Evolutionary conservation across 2,888 invertebrate genomes (phyloP), one percentile per base, ranked within the genome.

Genomic region (Pseudeuparius sepicola): DNA sequence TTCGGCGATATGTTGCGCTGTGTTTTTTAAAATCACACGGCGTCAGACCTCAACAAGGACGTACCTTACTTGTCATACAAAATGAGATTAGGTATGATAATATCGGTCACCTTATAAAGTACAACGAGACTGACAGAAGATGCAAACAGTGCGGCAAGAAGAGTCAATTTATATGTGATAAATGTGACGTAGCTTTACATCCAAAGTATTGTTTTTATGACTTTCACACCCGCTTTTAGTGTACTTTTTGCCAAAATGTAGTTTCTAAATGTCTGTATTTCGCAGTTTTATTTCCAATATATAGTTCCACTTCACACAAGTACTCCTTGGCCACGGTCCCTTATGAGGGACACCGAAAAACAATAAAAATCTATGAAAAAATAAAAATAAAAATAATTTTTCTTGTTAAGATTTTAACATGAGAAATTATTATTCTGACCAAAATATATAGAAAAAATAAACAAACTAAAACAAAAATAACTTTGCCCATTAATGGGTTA

Each of bases 131-230:
- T 14, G 31, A 34, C 24, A 16, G 37, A 23, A 14, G 34, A 27
- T 23, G 25, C 15, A 24, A 14, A n/a, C 18, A 31, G 7, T 17
- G 34, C 20, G 15, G 31, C 12, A 37, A 34, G 38, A 37, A 37
- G 25, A 37, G 34, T 25, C 37, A 35, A 16, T 37, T 41, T 27
- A 37, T 37, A 30, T 38, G 37, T 27, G 18, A 24, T 24, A 40
- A 40, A 31, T 37, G 37, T 34, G 34, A 40, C 14, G 25, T 30
- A 17, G 37, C 33, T 14, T 20, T 34, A 14, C 33, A 37, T 24
- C 39, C 31, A 13, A 34, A 18, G 15, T 31, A 10, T 31, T 33
- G 33, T 33, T 33, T 33, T 33, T 32, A 33, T 12, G 9, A 24
- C n/a, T 28, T 27, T 23, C 35, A 30, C n/a, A 30, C 10, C 17